Conservation (phyloP, 2,888 invertebrate genomes). For the Dasypolia templi region DNA sequence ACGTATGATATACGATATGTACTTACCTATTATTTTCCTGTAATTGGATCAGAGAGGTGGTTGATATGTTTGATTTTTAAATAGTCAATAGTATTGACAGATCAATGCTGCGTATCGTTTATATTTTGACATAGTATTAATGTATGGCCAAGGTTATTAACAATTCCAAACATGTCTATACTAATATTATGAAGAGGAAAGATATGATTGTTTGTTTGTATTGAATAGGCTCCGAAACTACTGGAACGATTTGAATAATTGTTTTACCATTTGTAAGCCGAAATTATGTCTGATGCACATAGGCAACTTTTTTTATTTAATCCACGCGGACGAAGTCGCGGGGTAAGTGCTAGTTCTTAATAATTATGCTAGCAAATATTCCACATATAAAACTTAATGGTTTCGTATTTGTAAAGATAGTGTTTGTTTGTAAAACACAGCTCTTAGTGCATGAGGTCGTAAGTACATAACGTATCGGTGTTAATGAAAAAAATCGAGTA, state of each 20-base stretch:
- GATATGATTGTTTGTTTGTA: too few relatives aligned
- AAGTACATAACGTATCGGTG: slow-evolving; percentile 23
- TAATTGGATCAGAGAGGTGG: slow-evolving; percentile 51
- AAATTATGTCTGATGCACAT: too few relatives aligned
- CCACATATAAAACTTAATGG: slow-evolving; percentile 22
- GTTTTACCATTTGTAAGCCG: too few relatives aligned
- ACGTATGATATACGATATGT: slow-evolving; percentile 27
- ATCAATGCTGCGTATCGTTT: slow-evolving; percentile 45
- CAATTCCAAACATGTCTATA: slow-evolving; percentile 7
- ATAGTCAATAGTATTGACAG: slow-evolving; percentile 42
- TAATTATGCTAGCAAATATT: slow-evolving; percentile 14
- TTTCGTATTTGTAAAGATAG: slow-evolving; percentile 46
- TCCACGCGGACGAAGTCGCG: too few relatives aligned
- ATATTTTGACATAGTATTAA: too few relatives aligned
- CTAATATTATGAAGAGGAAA: too few relatives aligned
- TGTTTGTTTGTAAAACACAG: slow-evolving; percentile 42
- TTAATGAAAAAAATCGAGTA: slow-evolving; percentile 29
- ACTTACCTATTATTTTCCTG: slow-evolving; percentile 65
- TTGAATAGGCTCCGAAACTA: too few relatives aligned
- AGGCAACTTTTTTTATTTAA: too few relatives aligned
- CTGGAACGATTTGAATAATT: too few relatives aligned
- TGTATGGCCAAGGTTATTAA: slow-evolving; percentile 24
- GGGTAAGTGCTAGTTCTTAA: too few relatives aligned
- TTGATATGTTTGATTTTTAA: slow-evolving; percentile 37
- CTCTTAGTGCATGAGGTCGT: slow-evolving; percentile 25